phyloP scores from a whole-genome alignment of 2,113 vertebrate species.

The Polypterus bichir region DNA sequence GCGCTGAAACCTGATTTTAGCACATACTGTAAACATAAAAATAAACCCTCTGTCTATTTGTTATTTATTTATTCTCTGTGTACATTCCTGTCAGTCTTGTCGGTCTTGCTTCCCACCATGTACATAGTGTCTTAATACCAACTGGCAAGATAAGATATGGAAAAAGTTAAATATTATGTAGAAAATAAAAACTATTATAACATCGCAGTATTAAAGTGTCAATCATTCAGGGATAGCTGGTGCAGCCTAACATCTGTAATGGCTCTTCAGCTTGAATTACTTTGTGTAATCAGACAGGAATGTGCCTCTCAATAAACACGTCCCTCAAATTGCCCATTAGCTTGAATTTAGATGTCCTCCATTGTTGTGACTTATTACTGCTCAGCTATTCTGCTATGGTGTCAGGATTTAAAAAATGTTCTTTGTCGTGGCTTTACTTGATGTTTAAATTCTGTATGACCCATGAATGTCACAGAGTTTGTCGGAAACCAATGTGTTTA shows the following conservation, averaged over 20 bases:
- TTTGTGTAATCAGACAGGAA: background rate
- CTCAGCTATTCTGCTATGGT: too few relatives aligned
- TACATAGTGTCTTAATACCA: constrained; percentile 13
- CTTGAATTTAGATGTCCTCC: too few relatives aligned
- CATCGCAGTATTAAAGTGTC: background rate
- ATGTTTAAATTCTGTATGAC: too few relatives aligned
- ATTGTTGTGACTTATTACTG: too few relatives aligned
- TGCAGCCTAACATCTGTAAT: constrained; percentile 1
- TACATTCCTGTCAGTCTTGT: constrained; percentile 36
- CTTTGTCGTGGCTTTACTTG: too few relatives aligned
- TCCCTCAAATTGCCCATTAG: too few relatives aligned
- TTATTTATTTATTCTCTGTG: constrained; percentile 37
- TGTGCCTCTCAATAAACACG: background rate
- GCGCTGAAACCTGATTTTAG: constrained; percentile 31
- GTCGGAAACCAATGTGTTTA: too few relatives aligned
- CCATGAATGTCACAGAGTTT: too few relatives aligned
- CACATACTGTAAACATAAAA: constrained; percentile 46
- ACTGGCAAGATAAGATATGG: constrained; percentile 8
- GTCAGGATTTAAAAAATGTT: too few relatives aligned
- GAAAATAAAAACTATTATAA: constrained; percentile 7
- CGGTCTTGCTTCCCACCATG: constrained; percentile 9
- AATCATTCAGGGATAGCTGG: background rate
- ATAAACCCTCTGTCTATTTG: constrained; percentile 44
- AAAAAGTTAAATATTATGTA: constrained; percentile 7
- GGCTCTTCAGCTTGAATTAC: background rate